Evolutionary conservation across 2,797 vertebrate species (phyloP).

Genomic region (Poeciliopsis paucimaculata): DNA sequence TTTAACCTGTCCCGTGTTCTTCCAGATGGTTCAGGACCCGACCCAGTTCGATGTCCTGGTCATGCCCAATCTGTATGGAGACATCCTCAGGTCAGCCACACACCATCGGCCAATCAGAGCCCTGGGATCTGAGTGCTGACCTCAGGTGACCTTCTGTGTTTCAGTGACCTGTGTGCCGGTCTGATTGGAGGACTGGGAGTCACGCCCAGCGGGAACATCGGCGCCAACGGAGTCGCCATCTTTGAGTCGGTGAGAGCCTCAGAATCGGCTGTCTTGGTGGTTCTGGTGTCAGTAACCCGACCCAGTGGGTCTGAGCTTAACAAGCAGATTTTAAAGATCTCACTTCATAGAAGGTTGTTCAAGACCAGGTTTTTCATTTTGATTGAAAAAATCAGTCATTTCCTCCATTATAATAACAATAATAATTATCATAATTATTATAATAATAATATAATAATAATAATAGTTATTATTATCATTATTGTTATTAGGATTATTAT

Average conservation of each 20-base stretch:
- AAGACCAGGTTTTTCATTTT: too few species aligned
- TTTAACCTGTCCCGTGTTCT: not conserved
- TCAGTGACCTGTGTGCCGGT: conserved; percentile 93
- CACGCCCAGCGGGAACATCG: conserved; percentile 96
- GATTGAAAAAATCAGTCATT: too few species aligned
- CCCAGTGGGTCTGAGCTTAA: not conserved
- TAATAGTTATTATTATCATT: too few species aligned
- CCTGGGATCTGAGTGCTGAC: not conserved
- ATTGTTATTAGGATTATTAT: too few species aligned
- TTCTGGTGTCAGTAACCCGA: not conserved
- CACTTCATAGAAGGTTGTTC: too few species aligned
- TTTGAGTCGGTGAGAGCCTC: conserved; percentile 89
- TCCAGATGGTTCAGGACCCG: conserved; percentile 96
- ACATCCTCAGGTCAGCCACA: conserved; percentile 89
- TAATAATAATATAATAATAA: too few species aligned
- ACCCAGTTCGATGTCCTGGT: conserved; percentile 95
- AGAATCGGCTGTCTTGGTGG: not conserved
- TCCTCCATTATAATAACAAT: too few species aligned
- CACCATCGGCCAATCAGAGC: not conserved
- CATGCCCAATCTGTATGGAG: conserved; percentile 97
- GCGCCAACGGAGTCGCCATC: conserved; percentile 93
- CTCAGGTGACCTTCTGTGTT: conserved; percentile 28
- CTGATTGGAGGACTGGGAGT: conserved; percentile 96
- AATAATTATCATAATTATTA: too few species aligned
- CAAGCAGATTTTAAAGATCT: too few species aligned